phyloP scores from a whole-genome alignment of 1,140 invertebrate species.

The Centruroides sculpturatus region DNA sequence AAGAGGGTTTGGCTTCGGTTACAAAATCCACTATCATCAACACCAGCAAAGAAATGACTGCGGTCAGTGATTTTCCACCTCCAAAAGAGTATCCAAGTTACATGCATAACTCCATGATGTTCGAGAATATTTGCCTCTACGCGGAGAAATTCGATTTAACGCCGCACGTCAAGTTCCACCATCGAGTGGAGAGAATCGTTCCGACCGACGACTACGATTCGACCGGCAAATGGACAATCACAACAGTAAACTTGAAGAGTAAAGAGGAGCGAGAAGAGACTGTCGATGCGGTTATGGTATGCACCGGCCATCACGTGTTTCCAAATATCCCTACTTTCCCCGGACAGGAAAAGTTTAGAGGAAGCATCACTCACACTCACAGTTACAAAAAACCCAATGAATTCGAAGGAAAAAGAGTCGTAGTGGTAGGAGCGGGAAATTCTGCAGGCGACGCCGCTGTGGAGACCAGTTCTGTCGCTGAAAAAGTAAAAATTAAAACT shows the following conservation, averaged over 20 bases:
- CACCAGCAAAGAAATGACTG: slow-evolving; percentile 6
- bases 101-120: slow-evolving; percentile 26
- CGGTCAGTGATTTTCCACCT: slow-evolving; percentile 31
- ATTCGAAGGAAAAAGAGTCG: slow-evolving; percentile 28
- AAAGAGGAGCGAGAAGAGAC: slow-evolving; percentile 15
- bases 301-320: slow-evolving; percentile 23
- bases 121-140: slow-evolving; percentile 23
- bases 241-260: slow-evolving; percentile 12
- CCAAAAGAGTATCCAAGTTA: slow-evolving; percentile 26
- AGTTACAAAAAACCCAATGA: slow-evolving; percentile 23
- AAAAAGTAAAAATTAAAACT: slow-evolving; percentile 24
- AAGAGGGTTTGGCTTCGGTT: neutral
- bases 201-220: slow-evolving; percentile 21
- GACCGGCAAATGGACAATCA: slow-evolving; percentile 30
- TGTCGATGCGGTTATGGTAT: slow-evolving; percentile 30
- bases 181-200: slow-evolving; percentile 5
- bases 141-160: slow-evolving; percentile 6
- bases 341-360: slow-evolving; percentile 30
- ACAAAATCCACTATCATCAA: slow-evolving; percentile 25
- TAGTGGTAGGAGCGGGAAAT: slow-evolving; percentile 39
- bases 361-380: slow-evolving; percentile 32
- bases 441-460: slow-evolving; percentile 38
- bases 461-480: slow-evolving; percentile 32
- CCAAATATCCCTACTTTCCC: slow-evolving; percentile 2
- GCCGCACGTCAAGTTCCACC: slow-evolving; percentile 4